Percentiles rank a stretch among this genome's conserved stretches.
phyloP scores from a whole-genome alignment of 2,888 invertebrate species.

The Amphipoea lucens region DNA sequence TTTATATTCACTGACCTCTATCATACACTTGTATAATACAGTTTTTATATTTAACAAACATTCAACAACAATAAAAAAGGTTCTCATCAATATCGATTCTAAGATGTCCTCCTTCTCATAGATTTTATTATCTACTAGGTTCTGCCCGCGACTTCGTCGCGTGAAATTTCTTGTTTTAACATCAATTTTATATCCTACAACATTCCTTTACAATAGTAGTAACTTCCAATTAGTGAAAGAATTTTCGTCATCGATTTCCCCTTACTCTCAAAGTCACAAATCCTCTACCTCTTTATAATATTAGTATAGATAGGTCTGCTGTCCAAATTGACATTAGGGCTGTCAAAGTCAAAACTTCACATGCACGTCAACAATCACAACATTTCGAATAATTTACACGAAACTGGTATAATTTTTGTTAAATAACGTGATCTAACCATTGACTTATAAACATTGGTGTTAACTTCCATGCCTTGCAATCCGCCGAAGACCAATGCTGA shows the following conservation, averaged over 20 bases:
- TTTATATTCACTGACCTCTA: too few species aligned
- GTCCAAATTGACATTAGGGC: background rate
- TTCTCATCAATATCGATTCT: background rate
- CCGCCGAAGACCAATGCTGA: constrained; percentile 61
- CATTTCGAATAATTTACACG: constrained; percentile 22
- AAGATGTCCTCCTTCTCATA: background rate
- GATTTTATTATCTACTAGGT: background rate
- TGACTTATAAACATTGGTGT: too few species aligned
- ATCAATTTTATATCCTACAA: too few species aligned
- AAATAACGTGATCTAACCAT: background rate
- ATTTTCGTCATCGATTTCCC: too few species aligned
- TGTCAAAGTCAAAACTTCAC: constrained; percentile 22
- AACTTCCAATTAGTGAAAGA: too few species aligned
- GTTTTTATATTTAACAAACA: too few species aligned
- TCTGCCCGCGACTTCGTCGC: too few species aligned
- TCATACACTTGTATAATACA: too few species aligned
- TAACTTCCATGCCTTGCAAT: constrained; percentile 54
- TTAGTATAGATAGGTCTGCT: background rate
- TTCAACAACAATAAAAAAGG: background rate
- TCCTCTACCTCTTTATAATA: too few species aligned
- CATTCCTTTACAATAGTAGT: too few species aligned
- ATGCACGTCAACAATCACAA: background rate
- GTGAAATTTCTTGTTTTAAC: too few species aligned
- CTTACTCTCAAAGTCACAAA: too few species aligned
- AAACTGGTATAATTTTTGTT: background rate